phyloP scores from a whole-genome alignment of 2,888 invertebrate genomes.

The Anorthoa munda region DNA sequence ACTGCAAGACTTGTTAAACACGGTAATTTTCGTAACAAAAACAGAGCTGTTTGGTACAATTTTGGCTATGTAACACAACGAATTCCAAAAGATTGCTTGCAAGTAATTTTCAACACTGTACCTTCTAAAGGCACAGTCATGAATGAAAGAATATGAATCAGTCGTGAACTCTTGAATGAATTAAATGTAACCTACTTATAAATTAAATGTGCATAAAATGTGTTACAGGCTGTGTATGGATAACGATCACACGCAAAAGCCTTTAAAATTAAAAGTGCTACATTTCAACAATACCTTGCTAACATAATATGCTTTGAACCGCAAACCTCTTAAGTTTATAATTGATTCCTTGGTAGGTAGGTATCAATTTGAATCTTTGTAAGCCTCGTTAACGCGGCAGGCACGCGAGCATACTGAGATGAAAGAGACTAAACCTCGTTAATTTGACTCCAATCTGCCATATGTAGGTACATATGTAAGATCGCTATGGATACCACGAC shows the following conservation, averaged over 20 bases:
- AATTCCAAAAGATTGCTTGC: background rate
- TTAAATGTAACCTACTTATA: conserved; percentile 1
- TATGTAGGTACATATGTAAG: conserved; percentile 35
- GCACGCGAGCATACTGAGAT: conserved; percentile 69
- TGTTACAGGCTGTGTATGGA: background rate
- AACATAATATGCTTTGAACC: conserved; percentile 14
- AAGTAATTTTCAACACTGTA: background rate
- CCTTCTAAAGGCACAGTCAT: background rate
- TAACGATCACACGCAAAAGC: background rate
- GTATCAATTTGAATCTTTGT: conserved; percentile 70
- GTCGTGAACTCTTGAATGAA: background rate
- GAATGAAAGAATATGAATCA: background rate
- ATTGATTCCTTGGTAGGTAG: conserved; percentile 42
- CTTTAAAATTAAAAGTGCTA: conserved; percentile 13
- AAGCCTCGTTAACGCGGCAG: conserved; percentile 62
- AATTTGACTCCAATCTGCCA: conserved; percentile 68
- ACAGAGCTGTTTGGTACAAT: background rate
- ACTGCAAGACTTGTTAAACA: conserved; percentile 1
- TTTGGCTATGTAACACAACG: background rate
- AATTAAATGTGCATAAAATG: background rate
- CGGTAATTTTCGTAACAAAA: conserved; percentile 4
- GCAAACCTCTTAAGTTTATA: conserved; percentile 38
- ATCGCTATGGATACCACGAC: conserved; percentile 16
- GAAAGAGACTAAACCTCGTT: conserved; percentile 69
- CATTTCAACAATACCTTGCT: conserved; percentile 24